phyloP scores from a whole-genome alignment of 1,140 invertebrate genomes.

The Temnothorax nylanderi region DNA sequence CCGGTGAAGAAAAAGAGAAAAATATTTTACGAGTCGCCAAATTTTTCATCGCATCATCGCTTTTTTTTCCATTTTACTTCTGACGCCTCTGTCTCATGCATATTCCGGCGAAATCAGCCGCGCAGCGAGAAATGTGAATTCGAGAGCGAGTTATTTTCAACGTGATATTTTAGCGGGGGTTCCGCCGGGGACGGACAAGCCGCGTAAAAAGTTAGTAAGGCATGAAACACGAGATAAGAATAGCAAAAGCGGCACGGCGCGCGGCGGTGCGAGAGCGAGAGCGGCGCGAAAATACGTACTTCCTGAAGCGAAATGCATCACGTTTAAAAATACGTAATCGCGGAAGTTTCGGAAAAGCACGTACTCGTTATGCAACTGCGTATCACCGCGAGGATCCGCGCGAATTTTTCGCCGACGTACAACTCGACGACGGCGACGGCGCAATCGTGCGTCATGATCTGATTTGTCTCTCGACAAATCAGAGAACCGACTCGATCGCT shows the following conservation, averaged over 20 bases:
- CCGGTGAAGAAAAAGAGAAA: not conserved
- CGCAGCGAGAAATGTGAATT: conserved; percentile 53
- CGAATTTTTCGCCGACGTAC: conserved; percentile 11
- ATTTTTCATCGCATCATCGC: conserved; percentile 58
- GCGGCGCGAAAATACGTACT: conserved; percentile 27
- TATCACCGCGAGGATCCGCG: conserved; percentile 23
- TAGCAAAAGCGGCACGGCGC: conserved; percentile 28
- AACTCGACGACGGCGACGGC: not conserved
- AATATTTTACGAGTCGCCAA: conserved; percentile 56
- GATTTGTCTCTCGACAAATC: conserved; percentile 18
- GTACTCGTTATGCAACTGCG: conserved; percentile 47
- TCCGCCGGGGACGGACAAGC: conserved; percentile 38
- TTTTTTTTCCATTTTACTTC: conserved; percentile 47
- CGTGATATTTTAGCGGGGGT: conserved; percentile 53
- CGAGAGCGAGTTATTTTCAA: conserved; percentile 61
- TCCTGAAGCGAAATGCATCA: conserved; percentile 42
- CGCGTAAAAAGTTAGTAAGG: conserved; percentile 60
- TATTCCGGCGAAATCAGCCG: conserved; percentile 57
- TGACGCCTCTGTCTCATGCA: conserved; percentile 58
- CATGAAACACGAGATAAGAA: conserved; percentile 61
- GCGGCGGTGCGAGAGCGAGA: not conserved
- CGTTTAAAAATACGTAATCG: conserved; percentile 58
- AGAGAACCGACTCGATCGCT: conserved; percentile 37
- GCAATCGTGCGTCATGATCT: conserved; percentile 44
- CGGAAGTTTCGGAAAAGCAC: conserved; percentile 23